phyloP scores from a whole-genome alignment of 2,797 vertebrate genomes.

The Novumbra hubbsi region DNA sequence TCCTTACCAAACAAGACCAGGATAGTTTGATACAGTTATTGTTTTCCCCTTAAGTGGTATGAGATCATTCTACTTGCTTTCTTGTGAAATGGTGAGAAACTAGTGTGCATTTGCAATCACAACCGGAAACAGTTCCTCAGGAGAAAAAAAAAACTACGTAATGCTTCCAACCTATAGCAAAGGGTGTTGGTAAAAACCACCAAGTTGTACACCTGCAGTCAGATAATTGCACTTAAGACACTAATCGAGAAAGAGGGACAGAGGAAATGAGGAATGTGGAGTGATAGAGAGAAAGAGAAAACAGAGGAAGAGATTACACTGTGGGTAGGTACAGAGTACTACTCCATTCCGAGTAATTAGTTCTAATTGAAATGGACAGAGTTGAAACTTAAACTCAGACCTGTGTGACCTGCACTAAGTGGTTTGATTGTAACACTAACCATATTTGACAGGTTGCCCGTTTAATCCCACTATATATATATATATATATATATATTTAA shows the following conservation, averaged over 20 bases:
- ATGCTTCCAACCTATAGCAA: slow-evolving; percentile 7
- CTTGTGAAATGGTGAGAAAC: slow-evolving; percentile 44
- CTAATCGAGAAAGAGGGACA: neutral
- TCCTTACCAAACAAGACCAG: too few species aligned
- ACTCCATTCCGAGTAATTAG: slow-evolving; percentile 20
- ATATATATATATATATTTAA: slow-evolving; percentile 10
- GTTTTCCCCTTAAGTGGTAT: slow-evolving; percentile 17
- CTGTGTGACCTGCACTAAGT: slow-evolving; percentile 16
- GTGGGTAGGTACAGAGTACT: neutral
- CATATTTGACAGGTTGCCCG: slow-evolving; percentile 20
- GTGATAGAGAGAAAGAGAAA: neutral
- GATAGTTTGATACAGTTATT: slow-evolving; percentile 32
- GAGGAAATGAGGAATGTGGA: neutral
- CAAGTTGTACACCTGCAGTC: neutral
- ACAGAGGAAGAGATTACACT: neutral
- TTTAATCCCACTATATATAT: slow-evolving; percentile 20
- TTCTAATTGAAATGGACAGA: slow-evolving; percentile 20
- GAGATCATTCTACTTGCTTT: slow-evolving; percentile 39
- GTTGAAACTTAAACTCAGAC: neutral
- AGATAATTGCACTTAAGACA: neutral
- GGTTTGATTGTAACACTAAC: slow-evolving; percentile 18
- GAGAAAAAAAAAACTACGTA: slow-evolving; percentile 28
- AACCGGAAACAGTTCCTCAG: slow-evolving; percentile 44
- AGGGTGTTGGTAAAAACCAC: neutral
- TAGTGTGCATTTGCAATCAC: slow-evolving; percentile 30